phyloP scores from a whole-genome alignment of 2,888 invertebrate genomes.

The Dendrolimus pini region DNA sequence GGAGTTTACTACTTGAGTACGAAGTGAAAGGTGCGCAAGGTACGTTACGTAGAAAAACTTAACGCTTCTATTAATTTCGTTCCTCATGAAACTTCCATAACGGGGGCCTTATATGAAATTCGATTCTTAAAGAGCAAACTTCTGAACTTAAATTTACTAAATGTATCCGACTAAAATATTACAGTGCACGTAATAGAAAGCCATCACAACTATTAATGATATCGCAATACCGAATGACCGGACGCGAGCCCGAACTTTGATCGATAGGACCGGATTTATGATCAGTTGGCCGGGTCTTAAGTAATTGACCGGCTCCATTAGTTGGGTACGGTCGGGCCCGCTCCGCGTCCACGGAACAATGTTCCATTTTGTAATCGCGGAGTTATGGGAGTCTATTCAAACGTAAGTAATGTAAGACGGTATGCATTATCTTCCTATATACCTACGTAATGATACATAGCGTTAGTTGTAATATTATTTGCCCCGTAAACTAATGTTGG shows the following conservation, averaged over 20 bases:
- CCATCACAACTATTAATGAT: neutral
- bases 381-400: neutral
- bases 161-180: neutral
- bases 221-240: neutral
- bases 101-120: too few relatives aligned
- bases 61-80: too few relatives aligned
- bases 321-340: conserved; percentile 30
- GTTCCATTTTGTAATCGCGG: conserved; percentile 20
- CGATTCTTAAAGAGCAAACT: too few relatives aligned
- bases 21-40: too few relatives aligned
- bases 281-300: conserved; percentile 65
- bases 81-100: too few relatives aligned
- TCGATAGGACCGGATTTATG: conserved; percentile 68
- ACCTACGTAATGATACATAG: too few relatives aligned
- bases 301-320: conserved; percentile 73
- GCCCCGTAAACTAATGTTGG: too few relatives aligned
- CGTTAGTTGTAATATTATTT: too few relatives aligned
- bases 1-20: too few relatives aligned
- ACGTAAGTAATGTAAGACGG: neutral
- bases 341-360: conserved; percentile 23
- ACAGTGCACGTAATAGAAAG: neutral
- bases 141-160: too few relatives aligned
- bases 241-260: conserved; percentile 48
- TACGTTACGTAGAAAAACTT: too few relatives aligned
- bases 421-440: too few relatives aligned